Percentiles rank a stretch among this genome's conserved stretches.
Evolutionary conservation across 2,113 vertebrate genomes (phyloP).

Genomic region (Channa argus): DNA sequence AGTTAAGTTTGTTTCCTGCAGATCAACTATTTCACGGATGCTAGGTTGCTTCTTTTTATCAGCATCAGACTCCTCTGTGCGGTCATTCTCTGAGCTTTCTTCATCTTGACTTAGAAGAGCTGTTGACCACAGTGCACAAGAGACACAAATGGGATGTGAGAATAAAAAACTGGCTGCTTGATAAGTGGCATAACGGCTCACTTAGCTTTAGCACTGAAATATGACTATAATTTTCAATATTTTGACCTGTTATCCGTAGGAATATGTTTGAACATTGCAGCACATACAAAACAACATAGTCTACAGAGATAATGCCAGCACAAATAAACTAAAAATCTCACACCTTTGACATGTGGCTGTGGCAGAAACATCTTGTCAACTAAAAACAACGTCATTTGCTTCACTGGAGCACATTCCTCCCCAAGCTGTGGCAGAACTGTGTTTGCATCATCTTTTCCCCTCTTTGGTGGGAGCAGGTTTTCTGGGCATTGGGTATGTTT

Average conservation of each 20-base stretch:
- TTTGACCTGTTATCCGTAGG: too few relatives aligned
- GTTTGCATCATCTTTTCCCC: background rate
- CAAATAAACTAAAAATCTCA: background rate
- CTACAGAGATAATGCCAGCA: background rate
- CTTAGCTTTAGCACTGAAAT: too few relatives aligned
- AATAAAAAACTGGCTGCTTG: too few relatives aligned
- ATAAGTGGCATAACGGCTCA: too few relatives aligned
- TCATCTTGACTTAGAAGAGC: slow-evolving; percentile 43
- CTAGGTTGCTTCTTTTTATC: slow-evolving; percentile 81
- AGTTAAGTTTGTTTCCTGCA: slow-evolving; percentile 89
- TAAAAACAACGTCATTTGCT: slow-evolving; percentile 65
- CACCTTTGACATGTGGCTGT: slow-evolving; percentile 68
- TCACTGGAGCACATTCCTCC: slow-evolving; percentile 22
- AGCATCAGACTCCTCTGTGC: slow-evolving; percentile 61
- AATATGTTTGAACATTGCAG: too few relatives aligned
- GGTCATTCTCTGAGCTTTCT: slow-evolving; percentile 72
- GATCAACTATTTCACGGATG: slow-evolving; percentile 88
- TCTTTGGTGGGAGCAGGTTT: slow-evolving; percentile 4
- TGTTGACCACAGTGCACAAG: slow-evolving; percentile 18
- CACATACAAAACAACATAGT: background rate
- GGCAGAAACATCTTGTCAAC: slow-evolving; percentile 76
- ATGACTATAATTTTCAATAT: too few relatives aligned
- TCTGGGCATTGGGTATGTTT: slow-evolving; percentile 1
- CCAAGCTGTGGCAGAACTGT: slow-evolving; percentile 22
- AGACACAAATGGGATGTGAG: too few relatives aligned